Percentiles rank a stretch among this genome's conserved stretches.
Evolutionary conservation across 2,797 vertebrate genomes (phyloP).

Genomic region (Centropyge bicolor): DNA sequence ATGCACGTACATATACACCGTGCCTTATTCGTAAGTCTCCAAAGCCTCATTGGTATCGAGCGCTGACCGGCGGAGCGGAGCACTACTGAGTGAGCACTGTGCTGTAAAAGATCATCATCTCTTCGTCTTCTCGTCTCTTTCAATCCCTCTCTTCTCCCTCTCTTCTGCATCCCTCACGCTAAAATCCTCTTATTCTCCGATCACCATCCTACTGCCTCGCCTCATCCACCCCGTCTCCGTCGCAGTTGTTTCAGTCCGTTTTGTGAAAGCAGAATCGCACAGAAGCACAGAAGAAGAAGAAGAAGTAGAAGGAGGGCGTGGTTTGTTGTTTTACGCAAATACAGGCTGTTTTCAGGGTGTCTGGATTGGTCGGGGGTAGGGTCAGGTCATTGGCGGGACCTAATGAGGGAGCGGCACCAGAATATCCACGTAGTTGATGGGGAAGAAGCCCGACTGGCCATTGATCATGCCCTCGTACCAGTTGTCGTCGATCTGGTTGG

Average conservation of each 20-base stretch:
- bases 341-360: constrained; percentile 62
- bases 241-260: constrained; percentile 41
- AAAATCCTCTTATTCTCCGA: constrained; percentile 41
- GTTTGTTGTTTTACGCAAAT: constrained; percentile 66
- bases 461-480: constrained; percentile 96
- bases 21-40: constrained; percentile 43
- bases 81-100: constrained; percentile 15
- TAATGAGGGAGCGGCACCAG: constrained; percentile 96
- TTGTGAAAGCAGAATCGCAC: constrained; percentile 77
- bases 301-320: constrained; percentile 64
- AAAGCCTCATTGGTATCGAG: constrained; percentile 42
- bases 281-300: constrained; percentile 79
- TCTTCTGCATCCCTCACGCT: constrained; percentile 29
- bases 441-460: constrained; percentile 95
- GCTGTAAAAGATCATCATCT: constrained; percentile 21
- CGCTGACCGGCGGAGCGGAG: constrained; percentile 32
- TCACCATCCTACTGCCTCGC: constrained; percentile 20
- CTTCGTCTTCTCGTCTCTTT: constrained; percentile 25
- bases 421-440: constrained; percentile 97
- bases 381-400: constrained; percentile 57
- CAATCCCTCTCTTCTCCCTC: constrained; percentile 20
- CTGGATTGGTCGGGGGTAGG: constrained; percentile 44
- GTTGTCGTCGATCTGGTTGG: constrained; percentile 97
- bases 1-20: constrained; percentile 72
- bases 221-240: constrained; percentile 5